Evolutionary conservation across 2,113 vertebrate species (phyloP).

Genomic region (Neolamprologus longior): DNA sequence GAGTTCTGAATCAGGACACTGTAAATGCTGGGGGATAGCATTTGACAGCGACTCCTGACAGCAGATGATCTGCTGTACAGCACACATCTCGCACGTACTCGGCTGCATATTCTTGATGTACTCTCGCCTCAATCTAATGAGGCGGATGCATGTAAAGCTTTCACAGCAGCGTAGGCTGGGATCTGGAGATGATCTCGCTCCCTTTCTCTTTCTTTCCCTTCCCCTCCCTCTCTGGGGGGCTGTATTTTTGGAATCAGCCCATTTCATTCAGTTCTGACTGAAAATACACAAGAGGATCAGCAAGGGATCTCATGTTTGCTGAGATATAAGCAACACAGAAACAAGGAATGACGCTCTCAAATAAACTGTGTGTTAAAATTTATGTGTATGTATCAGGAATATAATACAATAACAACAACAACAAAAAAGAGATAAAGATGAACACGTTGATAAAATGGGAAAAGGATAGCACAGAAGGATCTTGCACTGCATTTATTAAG

Average conservation of each 20-base stretch:
- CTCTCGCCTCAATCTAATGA: neutral
- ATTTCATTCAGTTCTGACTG: constrained; percentile 50
- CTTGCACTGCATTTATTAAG: neutral
- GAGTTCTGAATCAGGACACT: neutral
- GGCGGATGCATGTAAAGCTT: constrained; percentile 21
- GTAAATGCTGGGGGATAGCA: neutral
- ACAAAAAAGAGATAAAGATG: neutral
- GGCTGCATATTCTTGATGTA: neutral
- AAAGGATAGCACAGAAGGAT: neutral
- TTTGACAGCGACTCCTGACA: neutral
- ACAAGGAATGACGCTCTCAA: neutral
- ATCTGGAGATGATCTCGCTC: constrained; percentile 18
- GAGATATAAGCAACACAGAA: constrained; percentile 3
- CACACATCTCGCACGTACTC: neutral
- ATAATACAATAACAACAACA: neutral
- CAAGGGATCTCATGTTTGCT: constrained; percentile 15
- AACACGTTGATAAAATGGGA: neutral
- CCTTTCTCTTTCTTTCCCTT: neutral
- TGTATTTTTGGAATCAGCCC: constrained; percentile 62
- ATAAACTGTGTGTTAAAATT: neutral
- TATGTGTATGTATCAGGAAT: neutral
- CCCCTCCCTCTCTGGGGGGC: constrained; percentile 21
- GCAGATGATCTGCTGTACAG: neutral
- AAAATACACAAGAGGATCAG: constrained; percentile 43
- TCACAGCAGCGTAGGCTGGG: constrained; percentile 26